Evolutionary conservation across 1,140 invertebrate species (phyloP).

Genomic region (Drosophila arawakana): DNA sequence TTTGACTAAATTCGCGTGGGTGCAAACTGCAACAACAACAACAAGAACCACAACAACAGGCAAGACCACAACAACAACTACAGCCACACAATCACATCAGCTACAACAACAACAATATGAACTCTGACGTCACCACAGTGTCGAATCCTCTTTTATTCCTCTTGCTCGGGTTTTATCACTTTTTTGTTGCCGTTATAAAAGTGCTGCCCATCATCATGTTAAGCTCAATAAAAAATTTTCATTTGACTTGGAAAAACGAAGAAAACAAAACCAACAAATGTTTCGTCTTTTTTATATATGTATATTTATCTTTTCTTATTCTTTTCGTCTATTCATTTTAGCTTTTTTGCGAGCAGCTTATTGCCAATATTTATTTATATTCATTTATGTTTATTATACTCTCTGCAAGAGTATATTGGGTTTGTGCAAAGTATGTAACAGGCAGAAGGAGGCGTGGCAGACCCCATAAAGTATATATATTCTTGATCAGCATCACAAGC

Average conservation of each 20-base stretch:
- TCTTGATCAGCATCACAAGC: no score
- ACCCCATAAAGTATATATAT: no score
- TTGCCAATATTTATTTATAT: slow-evolving; percentile 39
- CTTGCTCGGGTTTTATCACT: slow-evolving; percentile 15
- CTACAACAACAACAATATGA: slow-evolving; percentile 34
- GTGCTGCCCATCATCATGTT: slow-evolving; percentile 61
- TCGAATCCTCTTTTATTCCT: slow-evolving; percentile 4
- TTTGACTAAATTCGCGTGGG: slow-evolving; percentile 72
- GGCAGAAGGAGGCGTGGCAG: no score
- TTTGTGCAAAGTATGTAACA: no score
- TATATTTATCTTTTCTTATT: slow-evolving; percentile 14
- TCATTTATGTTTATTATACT: slow-evolving; percentile 42
- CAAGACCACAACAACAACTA: slow-evolving; percentile 34
- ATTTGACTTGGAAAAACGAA: slow-evolving; percentile 62
- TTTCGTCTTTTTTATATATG: slow-evolving; percentile 28
- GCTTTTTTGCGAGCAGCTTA: slow-evolving; percentile 1
- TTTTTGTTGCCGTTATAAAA: slow-evolving; percentile 57
- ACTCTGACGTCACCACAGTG: slow-evolving; percentile 24
- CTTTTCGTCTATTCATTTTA: slow-evolving; percentile 5
- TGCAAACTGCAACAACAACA: slow-evolving; percentile 55
- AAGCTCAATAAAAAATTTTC: slow-evolving; percentile 63
- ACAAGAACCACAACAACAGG: slow-evolving; percentile 42
- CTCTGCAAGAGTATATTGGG: no score
- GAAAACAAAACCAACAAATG: slow-evolving; percentile 51
- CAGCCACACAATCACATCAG: slow-evolving; percentile 22